Evolutionary conservation across 2,888 invertebrate genomes (phyloP).

Genomic region (Microctonus hyperodae): DNA sequence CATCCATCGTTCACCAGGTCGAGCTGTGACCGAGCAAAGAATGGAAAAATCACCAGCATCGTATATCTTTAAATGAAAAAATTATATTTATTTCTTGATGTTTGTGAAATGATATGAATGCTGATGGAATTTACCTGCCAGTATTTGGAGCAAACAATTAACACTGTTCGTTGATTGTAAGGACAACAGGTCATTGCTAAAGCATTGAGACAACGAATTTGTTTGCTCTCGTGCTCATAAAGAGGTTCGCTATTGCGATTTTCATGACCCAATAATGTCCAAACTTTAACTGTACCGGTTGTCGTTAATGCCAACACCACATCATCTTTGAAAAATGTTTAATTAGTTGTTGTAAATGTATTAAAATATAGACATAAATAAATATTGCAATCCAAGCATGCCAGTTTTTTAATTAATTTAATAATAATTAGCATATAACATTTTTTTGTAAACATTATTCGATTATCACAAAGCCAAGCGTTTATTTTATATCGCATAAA

Average conservation of each 20-base stretch:
- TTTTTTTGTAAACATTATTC: too few relatives aligned
- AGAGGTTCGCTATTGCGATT: slow-evolving; percentile 86
- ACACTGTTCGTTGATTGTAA: slow-evolving; percentile 94
- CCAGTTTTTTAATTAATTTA: neutral
- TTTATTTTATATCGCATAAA: too few relatives aligned
- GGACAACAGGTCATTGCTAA: slow-evolving; percentile 92
- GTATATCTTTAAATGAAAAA: slow-evolving; percentile 67
- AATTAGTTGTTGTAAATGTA: slow-evolving; percentile 19
- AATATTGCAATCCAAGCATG: slow-evolving; percentile 25
- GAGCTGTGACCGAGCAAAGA: slow-evolving; percentile 90
- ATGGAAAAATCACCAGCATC: slow-evolving; percentile 95
- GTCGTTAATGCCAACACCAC: slow-evolving; percentile 95
- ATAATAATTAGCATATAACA: neutral
- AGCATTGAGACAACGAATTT: slow-evolving; percentile 93
- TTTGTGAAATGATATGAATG: neutral
- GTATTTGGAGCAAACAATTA: slow-evolving; percentile 95
- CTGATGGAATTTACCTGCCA: slow-evolving; percentile 77
- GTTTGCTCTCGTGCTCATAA: slow-evolving; percentile 97
- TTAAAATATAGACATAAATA: slow-evolving; percentile 8
- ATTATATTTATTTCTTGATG: neutral
- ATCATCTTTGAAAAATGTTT: slow-evolving; percentile 76
- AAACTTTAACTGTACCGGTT: slow-evolving; percentile 96
- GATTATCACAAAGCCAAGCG: too few relatives aligned
- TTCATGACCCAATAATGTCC: slow-evolving; percentile 91
- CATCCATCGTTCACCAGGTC: slow-evolving; percentile 90